Percentiles rank a stretch among this genome's conserved stretches.
Conservation (phyloP, 2,797 vertebrate species). For the Channallabes apus region DNA sequence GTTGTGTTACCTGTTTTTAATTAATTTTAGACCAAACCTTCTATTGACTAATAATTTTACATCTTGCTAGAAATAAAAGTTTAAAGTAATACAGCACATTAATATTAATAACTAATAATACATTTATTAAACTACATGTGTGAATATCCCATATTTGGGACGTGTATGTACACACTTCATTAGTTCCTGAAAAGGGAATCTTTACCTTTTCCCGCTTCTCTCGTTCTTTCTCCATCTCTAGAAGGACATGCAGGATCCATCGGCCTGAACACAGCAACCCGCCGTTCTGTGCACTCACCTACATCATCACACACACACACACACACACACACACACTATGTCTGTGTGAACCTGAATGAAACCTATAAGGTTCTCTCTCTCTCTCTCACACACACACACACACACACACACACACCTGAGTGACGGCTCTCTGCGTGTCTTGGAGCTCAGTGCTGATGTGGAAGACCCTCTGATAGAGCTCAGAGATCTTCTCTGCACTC, state of each 20-base stretch:
- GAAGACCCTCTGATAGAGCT: constrained; percentile 69
- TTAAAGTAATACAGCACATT: neutral
- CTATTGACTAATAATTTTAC: too few relatives aligned
- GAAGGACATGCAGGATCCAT: constrained; percentile 69
- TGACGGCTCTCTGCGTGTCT: constrained; percentile 64
- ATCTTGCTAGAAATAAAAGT: too few relatives aligned
- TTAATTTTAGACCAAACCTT: neutral
- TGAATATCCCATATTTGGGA: neutral
- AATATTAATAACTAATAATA: neutral
- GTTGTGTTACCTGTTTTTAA: neutral
- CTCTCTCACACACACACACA: neutral
- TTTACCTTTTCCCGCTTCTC: constrained; percentile 68
- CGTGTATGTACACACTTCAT: neutral
- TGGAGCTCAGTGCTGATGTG: constrained; percentile 53
- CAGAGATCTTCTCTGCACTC: constrained; percentile 62
- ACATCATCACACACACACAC: constrained; percentile 42
- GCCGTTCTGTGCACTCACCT: constrained; percentile 63
- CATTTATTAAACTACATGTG: neutral
- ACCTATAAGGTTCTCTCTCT: neutral
- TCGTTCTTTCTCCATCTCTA: constrained; percentile 69
- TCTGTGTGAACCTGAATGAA: neutral
- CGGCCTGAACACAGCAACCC: constrained; percentile 65
- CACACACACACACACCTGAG: constrained; percentile 58
- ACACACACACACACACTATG: too few relatives aligned
- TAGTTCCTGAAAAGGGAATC: neutral